Conservation (phyloP, 92 coral and sea anemone species). For the Umimayanthus kanabou region DNA sequence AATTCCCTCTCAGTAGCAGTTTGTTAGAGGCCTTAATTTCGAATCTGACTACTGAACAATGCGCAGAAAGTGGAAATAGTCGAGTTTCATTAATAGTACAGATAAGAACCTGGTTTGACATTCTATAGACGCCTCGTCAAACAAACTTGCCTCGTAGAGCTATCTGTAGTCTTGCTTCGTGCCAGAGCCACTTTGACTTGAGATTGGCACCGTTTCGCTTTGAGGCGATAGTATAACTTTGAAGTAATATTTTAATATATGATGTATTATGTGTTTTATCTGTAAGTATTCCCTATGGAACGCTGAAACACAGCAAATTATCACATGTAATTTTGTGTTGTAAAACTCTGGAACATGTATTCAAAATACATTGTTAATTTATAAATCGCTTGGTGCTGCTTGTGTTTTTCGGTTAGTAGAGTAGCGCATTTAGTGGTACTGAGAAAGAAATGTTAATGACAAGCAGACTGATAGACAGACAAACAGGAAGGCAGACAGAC, state of each 20-base stretch:
- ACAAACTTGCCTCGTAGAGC: not conserved
- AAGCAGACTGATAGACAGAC: too few species aligned
- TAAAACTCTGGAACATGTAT: conserved; percentile 8
- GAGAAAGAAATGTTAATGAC: too few species aligned
- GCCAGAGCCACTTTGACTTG: not conserved
- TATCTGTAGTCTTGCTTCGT: not conserved
- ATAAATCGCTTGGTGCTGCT: not conserved
- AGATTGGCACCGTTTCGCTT: not conserved
- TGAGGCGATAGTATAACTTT: conserved; percentile 5
- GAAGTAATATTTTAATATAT: conserved; percentile 23
- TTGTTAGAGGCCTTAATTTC: too few species aligned
- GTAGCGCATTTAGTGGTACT: too few species aligned
- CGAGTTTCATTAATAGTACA: not conserved
- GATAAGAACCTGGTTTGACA: not conserved
- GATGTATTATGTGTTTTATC: conserved; percentile 12
- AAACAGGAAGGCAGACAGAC: not conserved
- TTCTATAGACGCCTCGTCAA: not conserved
- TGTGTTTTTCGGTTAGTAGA: not conserved
- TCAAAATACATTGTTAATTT: conserved; percentile 22
- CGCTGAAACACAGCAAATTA: conserved; percentile 3
- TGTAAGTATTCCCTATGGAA: conserved; percentile 11
- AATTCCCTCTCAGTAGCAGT: too few species aligned
- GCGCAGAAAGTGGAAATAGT: too few species aligned
- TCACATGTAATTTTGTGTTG: conserved; percentile 5
- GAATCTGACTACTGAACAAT: too few species aligned